Evolutionary conservation across 2,797 vertebrate species (phyloP), one percentile per base, ranked within the genome.

Genomic region (Pangasius mekongensis): DNA sequence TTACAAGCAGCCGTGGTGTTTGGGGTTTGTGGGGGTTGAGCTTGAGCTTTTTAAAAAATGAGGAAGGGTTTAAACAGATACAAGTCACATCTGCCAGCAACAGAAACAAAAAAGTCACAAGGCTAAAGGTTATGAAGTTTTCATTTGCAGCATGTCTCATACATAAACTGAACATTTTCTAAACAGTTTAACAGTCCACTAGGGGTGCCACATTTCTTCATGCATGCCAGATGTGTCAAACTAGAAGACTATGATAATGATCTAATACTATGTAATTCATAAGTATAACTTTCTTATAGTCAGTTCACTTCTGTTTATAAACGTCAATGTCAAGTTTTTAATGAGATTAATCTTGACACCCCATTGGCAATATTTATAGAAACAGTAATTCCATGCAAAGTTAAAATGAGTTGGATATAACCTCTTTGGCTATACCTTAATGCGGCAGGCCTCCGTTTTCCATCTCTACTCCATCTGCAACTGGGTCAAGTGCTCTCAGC

Each of bases 401-500:
- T 84, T 60, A 67, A 87, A 56, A 27, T 66, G 2, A 84, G 74
- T 67, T 49, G 27, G 18, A 87, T 58, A 80, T 85, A 85, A 85
- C 60, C 62, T 87, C 49, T 87, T 88, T 67, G 73, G 92, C 86
- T 89, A 90, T 89, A 94, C 92, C 93, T 91, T 88, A 89, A 89
- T 76, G 91, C 92, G 90, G 90, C 90, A 86, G 87, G 93, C 94
- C 94, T 94, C 93, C 81, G 93, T 92, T 95, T 95, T 94, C 90
- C 90, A 91, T 91, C 91, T 91, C 86, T 93, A 86, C 90, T 93
- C 94, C 93, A 94, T 94, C 92, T 94, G 93, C 93, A 96, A 96
- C 91, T 96, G 94, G 95, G 94, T 96, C 95, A 95, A 95, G 94
- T 94, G 94, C 94, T 96, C 93, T 95, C 94, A 95, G 95, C 94